Percentiles rank a stretch among this genome's conserved stretches.
These are phyloP conservation scores for Heliconius ethilla DNA, from an alignment of 2,888 invertebrate genomes.

Conservation along the genomic window DNA sequence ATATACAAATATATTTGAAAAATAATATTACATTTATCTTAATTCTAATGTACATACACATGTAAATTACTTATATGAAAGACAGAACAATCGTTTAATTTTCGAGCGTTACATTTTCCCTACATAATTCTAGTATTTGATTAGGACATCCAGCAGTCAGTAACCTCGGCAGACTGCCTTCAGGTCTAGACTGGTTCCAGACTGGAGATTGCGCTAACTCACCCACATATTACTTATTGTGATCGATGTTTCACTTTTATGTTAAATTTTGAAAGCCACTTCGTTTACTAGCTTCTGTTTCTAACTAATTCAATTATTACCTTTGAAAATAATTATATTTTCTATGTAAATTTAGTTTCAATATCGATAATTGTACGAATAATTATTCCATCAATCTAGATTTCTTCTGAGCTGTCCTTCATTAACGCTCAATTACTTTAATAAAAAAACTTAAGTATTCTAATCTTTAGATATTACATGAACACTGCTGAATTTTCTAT, in stretches of 20 bases:
- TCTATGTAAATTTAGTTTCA: neutral
- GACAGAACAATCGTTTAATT: neutral
- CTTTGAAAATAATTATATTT: neutral
- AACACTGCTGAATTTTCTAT: neutral
- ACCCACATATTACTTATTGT: constrained; percentile 38
- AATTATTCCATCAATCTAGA: neutral
- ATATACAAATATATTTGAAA: no score
- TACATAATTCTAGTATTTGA: constrained; percentile 31
- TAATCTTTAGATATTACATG: neutral
- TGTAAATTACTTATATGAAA: neutral
- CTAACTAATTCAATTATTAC: neutral
- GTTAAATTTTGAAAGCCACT: constrained; percentile 12
- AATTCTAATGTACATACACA: neutral
- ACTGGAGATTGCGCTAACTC: constrained; percentile 37
- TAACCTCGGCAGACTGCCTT: constrained; percentile 37
- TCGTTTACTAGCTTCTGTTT: constrained; percentile 9
- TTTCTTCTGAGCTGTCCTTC: neutral
- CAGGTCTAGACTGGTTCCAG: constrained; percentile 45
- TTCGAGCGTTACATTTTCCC: constrained; percentile 6
- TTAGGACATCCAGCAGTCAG: constrained; percentile 32
- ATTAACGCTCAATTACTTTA: neutral
- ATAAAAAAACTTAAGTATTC: neutral
- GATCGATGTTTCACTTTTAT: constrained; percentile 29
- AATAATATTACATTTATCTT: no score
- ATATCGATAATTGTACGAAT: neutral